A percentile compares a stretch with the other conserved stretches of the same genome.
These are phyloP conservation scores for Paelopatides confundens DNA, from an alignment of 53 echinoderm and acorn worm genomes.

Conservation along the genomic window DNA sequence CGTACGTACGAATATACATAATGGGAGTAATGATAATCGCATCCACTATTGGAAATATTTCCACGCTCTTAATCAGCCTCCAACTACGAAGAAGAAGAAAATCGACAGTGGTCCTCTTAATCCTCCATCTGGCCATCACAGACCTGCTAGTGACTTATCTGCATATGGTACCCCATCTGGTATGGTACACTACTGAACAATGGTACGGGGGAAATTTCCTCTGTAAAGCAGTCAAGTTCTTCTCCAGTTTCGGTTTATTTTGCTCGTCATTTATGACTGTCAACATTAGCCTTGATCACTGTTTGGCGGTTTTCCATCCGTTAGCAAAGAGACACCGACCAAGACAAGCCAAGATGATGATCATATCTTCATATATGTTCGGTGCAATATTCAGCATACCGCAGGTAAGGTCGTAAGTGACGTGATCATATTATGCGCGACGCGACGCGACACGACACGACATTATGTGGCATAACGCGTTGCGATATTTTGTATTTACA, in stretches of 20 bases:
- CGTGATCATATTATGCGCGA: too few species aligned
- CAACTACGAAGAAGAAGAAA: conserved; percentile 84
- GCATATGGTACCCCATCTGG: conserved; percentile 83
- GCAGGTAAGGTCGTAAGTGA: conserved; percentile 66
- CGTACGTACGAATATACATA: conserved; percentile 2
- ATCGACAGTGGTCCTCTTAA: conserved; percentile 88
- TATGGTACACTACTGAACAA: conserved; percentile 82
- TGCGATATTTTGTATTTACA: too few species aligned
- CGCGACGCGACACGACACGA: too few species aligned
- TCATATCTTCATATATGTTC: conserved; percentile 74
- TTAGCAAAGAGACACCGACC: conserved; percentile 82
- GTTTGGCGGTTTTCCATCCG: conserved; percentile 86
- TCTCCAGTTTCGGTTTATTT: conserved; percentile 91
- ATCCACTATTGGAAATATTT: conserved; percentile 91
- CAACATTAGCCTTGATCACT: conserved; percentile 92
- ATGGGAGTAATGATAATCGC: conserved; percentile 73
- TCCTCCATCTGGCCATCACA: conserved; percentile 86
- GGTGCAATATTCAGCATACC: conserved; percentile 91
- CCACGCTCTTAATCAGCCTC: conserved; percentile 83
- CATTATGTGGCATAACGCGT: too few species aligned
- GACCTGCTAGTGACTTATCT: conserved; percentile 92
- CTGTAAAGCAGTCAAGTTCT: conserved; percentile 89
- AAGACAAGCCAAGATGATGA: conserved; percentile 75
- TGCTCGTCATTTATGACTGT: conserved; percentile 95
- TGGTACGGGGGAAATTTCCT: conserved; percentile 88